Percentiles rank a stretch among this genome's conserved stretches.
Conservation (phyloP, 2,797 vertebrate genomes). For the Synanceia verrucosa region DNA sequence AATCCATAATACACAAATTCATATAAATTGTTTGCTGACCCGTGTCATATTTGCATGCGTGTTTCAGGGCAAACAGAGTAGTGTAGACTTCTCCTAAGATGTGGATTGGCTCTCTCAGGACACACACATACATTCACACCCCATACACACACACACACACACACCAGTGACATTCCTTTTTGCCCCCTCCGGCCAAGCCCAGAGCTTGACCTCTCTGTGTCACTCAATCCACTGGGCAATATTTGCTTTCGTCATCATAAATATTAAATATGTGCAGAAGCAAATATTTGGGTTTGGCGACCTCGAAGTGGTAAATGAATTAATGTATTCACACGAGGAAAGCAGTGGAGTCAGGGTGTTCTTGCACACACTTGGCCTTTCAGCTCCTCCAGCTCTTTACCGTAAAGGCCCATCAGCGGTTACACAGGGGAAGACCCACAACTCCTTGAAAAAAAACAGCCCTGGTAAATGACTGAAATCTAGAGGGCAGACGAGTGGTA, state of each 20-base stretch:
- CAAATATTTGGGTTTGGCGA: slow-evolving; percentile 85
- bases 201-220: slow-evolving; percentile 81
- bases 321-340: slow-evolving; percentile 79
- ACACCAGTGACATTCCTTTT: slow-evolving; percentile 62
- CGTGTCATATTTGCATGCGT: slow-evolving; percentile 73
- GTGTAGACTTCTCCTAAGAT: slow-evolving; percentile 65
- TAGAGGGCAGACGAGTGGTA: slow-evolving; percentile 27
- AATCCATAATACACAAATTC: slow-evolving; percentile 77
- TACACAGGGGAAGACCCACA: slow-evolving; percentile 68
- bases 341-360: slow-evolving; percentile 70
- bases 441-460: slow-evolving; percentile 51
- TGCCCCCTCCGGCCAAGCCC: slow-evolving; percentile 66
- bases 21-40: slow-evolving; percentile 75
- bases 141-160: slow-evolving; percentile 21
- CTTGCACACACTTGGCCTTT: slow-evolving; percentile 68
- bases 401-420: slow-evolving; percentile 76
- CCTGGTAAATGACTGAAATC: slow-evolving; percentile 30
- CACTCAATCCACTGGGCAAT: slow-evolving; percentile 80
- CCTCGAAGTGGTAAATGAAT: slow-evolving; percentile 85
- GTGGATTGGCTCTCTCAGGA: slow-evolving; percentile 76
- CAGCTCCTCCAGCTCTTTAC: slow-evolving; percentile 72
- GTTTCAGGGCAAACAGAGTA: slow-evolving; percentile 71
- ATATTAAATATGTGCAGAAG: slow-evolving; percentile 84
- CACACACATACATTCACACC: slow-evolving; percentile 43
- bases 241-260: slow-evolving; percentile 86